A percentile compares a stretch with the other conserved stretches of the same genome.
Evolutionary conservation across 2,888 invertebrate genomes (phyloP).

Genomic region (Drosophila prostipennis): DNA sequence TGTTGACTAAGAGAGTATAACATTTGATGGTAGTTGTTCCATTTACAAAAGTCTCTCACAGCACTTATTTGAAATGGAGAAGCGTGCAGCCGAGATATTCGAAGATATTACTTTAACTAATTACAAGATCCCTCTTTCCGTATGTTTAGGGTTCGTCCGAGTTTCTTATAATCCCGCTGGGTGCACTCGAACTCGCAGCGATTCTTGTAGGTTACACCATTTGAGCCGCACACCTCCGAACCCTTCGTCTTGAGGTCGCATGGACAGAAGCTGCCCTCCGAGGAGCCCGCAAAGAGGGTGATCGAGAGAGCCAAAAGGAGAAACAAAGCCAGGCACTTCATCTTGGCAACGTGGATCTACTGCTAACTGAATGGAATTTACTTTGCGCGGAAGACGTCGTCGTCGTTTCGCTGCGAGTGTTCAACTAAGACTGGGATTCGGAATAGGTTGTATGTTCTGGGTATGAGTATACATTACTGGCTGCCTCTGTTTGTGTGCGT

Average conservation of each 20-base stretch:
- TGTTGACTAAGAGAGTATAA: too few species aligned
- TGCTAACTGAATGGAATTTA: background rate
- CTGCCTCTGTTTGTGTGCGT: slow-evolving; percentile 5
- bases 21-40: background rate
- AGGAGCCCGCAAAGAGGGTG: slow-evolving; percentile 43
- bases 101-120: slow-evolving; percentile 4
- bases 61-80: slow-evolving; percentile 11
- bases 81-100: background rate
- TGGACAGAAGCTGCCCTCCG: slow-evolving; percentile 87
- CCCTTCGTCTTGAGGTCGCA: slow-evolving; percentile 90
- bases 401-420: slow-evolving; percentile 21
- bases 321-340: slow-evolving; percentile 70
- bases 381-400: background rate
- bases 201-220: slow-evolving; percentile 96
- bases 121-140: slow-evolving; percentile 68
- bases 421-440: slow-evolving; percentile 27
- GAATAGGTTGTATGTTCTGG: slow-evolving; percentile 1
- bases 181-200: slow-evolving; percentile 98
- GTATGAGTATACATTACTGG: background rate
- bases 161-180: slow-evolving; percentile 75
- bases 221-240: slow-evolving; percentile 95
- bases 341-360: slow-evolving; percentile 35
- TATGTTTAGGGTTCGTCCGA: slow-evolving; percentile 72
- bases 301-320: slow-evolving; percentile 48
- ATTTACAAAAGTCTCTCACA: slow-evolving; percentile 2